Base-by-base conservation (phyloP, 2,113 vertebrate species). In the Mohoua ochrocephala region DNA sequence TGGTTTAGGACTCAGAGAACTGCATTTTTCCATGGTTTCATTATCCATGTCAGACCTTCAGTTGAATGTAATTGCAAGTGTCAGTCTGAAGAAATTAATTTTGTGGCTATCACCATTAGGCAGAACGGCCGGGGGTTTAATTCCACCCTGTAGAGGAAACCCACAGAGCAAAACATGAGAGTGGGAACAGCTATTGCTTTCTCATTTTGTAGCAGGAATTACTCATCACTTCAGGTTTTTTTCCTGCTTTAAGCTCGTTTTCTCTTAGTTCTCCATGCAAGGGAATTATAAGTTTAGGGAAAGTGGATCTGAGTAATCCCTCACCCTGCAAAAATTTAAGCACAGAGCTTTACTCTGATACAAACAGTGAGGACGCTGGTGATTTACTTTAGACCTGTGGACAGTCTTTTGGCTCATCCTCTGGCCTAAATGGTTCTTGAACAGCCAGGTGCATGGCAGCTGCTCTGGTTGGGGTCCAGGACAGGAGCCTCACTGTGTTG, bases 31-130 rank as follows among this genome's bases (percentile, higher is more conserved):
- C 73, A 41, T 15, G 67, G 54, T 87, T 95, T 84, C 65, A 82
- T 91, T 93, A 79, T 45, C 82, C 64, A 73, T 31, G 70, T 67
- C 94, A 94, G 57, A 77, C 67, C 33, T 92, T 49, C 80, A 70
- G 89, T 15, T 78, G 64, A 53, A 81, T 67, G 60, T 93, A 87
- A 91, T 95, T 93, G 64, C 41, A 83, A 84, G 37, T 87, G 73
- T 50, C 63, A 87, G 69, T 78, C 65, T 93, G 91, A 70, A 93
- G 81, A 86, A 96, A 96, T 89, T 71, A 0, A 81, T 96, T 97
- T 86, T 78, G 77, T 83, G 89, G 64, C 88, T 64, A 79, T 91
- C 82, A 81, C 86, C 86, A 54, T 95, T 78, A 92, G 77, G 41
- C 71, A 81, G 78, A 73, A 15, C 0, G 8, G 74, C 80, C 87